Percentiles rank a stretch among this genome's conserved stretches.
Evolutionary conservation across 2,797 vertebrate genomes (phyloP).

Genomic region (Hyperoplus immaculatus): DNA sequence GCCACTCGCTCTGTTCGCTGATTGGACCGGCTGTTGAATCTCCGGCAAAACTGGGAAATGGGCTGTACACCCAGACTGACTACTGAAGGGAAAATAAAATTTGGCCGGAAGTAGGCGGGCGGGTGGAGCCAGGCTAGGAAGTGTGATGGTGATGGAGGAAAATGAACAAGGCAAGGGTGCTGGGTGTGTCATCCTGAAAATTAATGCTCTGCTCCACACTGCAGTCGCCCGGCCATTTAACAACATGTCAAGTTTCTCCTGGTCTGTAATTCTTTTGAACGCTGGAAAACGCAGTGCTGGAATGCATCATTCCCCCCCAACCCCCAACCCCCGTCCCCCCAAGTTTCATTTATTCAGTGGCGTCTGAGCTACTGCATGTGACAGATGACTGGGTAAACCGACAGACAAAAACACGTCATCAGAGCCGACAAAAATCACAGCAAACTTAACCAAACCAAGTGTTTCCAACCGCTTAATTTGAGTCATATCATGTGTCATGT

Average conservation of each 20-base stretch:
- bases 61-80: too few relatives aligned
- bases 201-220: slow-evolving; percentile 29
- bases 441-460: background rate
- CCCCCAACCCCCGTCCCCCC: too few relatives aligned
- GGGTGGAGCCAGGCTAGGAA: too few relatives aligned
- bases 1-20: too few relatives aligned
- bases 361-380: slow-evolving; percentile 7
- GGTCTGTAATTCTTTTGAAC: slow-evolving; percentile 34
- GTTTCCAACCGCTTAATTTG: slow-evolving; percentile 3
- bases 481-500: background rate
- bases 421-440: background rate
- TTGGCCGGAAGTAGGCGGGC: too few relatives aligned
- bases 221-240: slow-evolving; percentile 27
- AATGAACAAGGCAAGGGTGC: slow-evolving; percentile 16
- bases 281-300: slow-evolving; percentile 16
- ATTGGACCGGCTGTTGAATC: too few relatives aligned
- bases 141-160: background rate
- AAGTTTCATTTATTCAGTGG: slow-evolving; percentile 21
- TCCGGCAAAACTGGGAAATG: too few relatives aligned
- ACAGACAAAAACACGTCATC: slow-evolving; percentile 9
- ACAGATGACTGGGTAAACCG: slow-evolving; percentile 31
- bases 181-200: slow-evolving; percentile 18
- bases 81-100: too few relatives aligned
- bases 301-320: slow-evolving; percentile 28
- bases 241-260: slow-evolving; percentile 32